phyloP scores from a whole-genome alignment of 2,113 vertebrate species.

The Coracopsis vasa region DNA sequence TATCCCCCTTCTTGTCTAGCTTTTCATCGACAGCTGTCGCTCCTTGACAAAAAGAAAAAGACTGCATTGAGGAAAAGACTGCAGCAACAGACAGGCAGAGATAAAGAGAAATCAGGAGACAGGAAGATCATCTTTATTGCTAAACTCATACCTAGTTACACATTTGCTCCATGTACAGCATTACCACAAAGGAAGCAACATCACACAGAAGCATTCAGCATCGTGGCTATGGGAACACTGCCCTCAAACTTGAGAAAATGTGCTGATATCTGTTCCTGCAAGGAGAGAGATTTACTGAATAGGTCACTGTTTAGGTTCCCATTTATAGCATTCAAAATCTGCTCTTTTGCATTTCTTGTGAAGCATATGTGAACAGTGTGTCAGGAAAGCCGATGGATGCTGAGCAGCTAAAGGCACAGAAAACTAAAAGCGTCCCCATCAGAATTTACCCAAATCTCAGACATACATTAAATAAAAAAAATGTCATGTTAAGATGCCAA shows the following conservation, averaged over 20 bases:
- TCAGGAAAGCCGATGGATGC: background rate
- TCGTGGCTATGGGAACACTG: accelerated
- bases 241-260: background rate
- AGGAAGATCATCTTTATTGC: background rate
- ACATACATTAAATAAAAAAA: background rate
- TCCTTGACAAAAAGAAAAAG: background rate
- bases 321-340: background rate
- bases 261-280: background rate
- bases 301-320: background rate
- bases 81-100: background rate
- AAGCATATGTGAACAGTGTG: background rate
- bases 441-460: background rate
- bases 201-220: background rate
- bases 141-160: background rate
- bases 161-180: background rate
- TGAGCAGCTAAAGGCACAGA: background rate
- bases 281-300: background rate
- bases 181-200: background rate
- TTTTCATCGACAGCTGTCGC: background rate
- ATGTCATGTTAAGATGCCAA: background rate
- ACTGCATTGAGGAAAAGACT: background rate
- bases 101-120: background rate
- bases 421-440: background rate
- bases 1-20: background rate
- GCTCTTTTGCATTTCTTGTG: background rate